Percentiles rank a stretch among this genome's conserved stretches.
These are phyloP conservation scores for Micrastur ruficollis DNA, from an alignment of 2,797 vertebrate species.

Conservation along the genomic window DNA sequence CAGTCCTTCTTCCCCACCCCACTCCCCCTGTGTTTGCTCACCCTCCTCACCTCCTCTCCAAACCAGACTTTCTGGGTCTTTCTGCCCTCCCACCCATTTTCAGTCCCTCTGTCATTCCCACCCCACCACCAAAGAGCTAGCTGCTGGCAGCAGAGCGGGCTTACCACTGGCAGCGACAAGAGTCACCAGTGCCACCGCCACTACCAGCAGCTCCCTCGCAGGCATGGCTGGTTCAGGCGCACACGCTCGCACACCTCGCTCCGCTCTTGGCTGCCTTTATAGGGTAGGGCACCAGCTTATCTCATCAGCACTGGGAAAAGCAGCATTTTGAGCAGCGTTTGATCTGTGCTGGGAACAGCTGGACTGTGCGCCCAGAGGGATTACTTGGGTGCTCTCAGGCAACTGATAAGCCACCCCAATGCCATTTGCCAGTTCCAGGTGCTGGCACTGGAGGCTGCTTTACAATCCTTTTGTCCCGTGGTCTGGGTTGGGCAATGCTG, in stretches of 20 bases:
- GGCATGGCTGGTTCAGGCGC: neutral
- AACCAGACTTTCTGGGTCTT: neutral
- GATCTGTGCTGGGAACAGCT: neutral
- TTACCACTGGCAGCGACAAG: neutral
- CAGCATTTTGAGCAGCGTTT: neutral
- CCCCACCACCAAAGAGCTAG: fast-evolving
- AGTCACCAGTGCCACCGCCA: neutral
- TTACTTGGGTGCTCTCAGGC: neutral
- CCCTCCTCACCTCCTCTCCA: neutral
- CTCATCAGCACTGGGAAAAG: slow-evolving; percentile 13
- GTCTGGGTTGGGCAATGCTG: neutral
- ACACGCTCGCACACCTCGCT: fast-evolving
- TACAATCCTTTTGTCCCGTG: neutral
- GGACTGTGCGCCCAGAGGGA: neutral
- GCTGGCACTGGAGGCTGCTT: neutral
- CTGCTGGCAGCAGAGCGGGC: neutral
- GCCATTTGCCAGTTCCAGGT: neutral
- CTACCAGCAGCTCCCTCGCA: neutral
- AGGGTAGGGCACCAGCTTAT: neutral
- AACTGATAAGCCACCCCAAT: neutral
- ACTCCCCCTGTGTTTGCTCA: neutral
- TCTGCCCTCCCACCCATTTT: neutral
- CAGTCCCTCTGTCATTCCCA: neutral
- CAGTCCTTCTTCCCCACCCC: neutral
- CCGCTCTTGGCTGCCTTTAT: neutral